Conservation (phyloP, 1,140 invertebrate genomes). For the Helicorthomorpha holstii region DNA sequence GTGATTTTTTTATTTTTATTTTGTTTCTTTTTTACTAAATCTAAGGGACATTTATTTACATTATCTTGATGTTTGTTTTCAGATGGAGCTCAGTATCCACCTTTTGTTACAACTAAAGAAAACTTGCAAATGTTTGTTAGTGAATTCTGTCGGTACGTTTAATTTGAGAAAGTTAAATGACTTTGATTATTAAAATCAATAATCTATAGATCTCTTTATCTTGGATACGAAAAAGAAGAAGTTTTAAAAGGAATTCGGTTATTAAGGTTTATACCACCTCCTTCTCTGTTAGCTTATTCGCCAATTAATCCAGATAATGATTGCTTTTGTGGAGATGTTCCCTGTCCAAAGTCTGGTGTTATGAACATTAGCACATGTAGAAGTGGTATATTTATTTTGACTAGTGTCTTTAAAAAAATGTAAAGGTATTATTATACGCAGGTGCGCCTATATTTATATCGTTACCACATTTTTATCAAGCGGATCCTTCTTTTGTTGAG, state of each 20-base stretch:
- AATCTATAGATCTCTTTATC: not conserved
- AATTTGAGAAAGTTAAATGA: too few species aligned
- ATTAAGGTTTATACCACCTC: not conserved
- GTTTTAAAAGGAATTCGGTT: not conserved
- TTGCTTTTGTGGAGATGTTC: not conserved
- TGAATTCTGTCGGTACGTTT: not conserved
- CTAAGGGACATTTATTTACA: too few species aligned
- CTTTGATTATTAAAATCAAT: too few species aligned
- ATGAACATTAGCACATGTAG: not conserved
- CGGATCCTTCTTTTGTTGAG: conserved; percentile 42
- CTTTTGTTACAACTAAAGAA: not conserved
- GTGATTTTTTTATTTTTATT: too few species aligned
- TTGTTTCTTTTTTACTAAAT: too few species aligned
- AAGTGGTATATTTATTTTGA: not conserved
- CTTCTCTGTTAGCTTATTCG: not conserved
- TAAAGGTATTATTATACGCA: too few species aligned
- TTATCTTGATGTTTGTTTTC: too few species aligned
- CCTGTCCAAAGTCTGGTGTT: not conserved
- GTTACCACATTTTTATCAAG: conserved; percentile 60
- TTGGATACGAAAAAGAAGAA: not conserved
- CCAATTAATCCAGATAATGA: not conserved
- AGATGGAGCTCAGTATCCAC: not conserved
- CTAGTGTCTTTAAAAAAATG: not conserved
- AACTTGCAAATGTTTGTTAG: not conserved
- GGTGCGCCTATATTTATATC: conserved; percentile 4